Percentiles rank a stretch among this genome's conserved stretches.
Conservation (phyloP, 1,140 invertebrate species). For the Macrobrachium rosenbergii region DNA sequence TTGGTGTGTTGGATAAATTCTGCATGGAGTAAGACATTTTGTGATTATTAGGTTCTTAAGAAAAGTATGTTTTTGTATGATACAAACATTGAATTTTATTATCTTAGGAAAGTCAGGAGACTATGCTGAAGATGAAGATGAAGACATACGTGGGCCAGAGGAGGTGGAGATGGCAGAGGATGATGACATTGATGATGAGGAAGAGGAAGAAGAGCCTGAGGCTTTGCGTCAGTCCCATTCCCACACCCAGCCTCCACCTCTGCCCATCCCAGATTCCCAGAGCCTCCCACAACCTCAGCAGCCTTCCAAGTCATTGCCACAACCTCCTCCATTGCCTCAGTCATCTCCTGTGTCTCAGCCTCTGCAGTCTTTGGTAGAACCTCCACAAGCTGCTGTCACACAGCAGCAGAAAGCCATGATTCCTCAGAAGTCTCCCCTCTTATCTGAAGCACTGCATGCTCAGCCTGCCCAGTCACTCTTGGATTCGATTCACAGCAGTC, state of each 20-base stretch:
- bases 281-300: neutral
- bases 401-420: constrained; percentile 1
- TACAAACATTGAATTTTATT: constrained; percentile 24
- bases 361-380: neutral
- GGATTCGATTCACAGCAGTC: constrained; percentile 4
- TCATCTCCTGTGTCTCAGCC: constrained; percentile 15
- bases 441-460: neutral
- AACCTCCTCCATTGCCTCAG: constrained; percentile 21
- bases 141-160: constrained; percentile 20
- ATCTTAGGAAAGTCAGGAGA: constrained; percentile 15
- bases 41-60: no score
- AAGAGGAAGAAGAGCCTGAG: constrained; percentile 46
- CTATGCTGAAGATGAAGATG: constrained; percentile 48
- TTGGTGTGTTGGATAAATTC: no score
- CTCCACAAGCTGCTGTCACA: constrained; percentile 4
- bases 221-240: constrained; percentile 33
- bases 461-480: neutral
- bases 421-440: neutral
- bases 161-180: constrained; percentile 34
- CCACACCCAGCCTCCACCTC: constrained; percentile 17
- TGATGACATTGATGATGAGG: constrained; percentile 34
- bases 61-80: neutral
- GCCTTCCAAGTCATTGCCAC: no score
- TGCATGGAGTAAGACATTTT: no score
- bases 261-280: constrained; percentile 14